Evolutionary conservation across 2,888 invertebrate genomes (phyloP), one percentile per base, ranked within the genome.

Genomic region (Cephalotes varians): DNA sequence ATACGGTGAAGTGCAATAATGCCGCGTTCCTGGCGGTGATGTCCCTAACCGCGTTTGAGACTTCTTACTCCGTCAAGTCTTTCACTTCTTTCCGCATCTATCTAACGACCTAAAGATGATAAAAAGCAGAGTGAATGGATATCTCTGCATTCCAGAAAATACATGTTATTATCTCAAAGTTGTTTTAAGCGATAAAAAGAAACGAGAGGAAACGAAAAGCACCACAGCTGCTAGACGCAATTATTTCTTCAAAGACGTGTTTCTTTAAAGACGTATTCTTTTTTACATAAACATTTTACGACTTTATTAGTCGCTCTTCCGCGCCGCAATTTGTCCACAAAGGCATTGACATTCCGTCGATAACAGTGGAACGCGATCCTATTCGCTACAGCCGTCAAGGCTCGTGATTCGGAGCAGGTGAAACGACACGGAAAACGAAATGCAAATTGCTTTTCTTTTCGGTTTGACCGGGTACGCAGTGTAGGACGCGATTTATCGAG

Each of bases 381-480:
- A 34, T 51, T 80, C 34, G 12, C 28, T 18, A 10, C 12, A 25
- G 60, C 10, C n/a, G 31, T 31, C 67, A 67, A 58, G 37, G 51
- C 12, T 44, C 28, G 64, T 58, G 31, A 31, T 47, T 47, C 31
- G 62, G 18, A 67, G 82, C 37, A 56, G n/a, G 18, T 56, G 81
- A 82, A 82, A 77, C 80, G 81, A 77, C 84, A 72, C 54, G 80
- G 76, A 86, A 82, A 80, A 86, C 80, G 60, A 87, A 88, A 86
- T 84, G 86, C 54, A 86, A 88, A 88, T 86, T 86, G 87, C 73
- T 81, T 87, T 86, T 86, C 86, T 88, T 86, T 86, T 77, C 81
- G 62, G 28, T 47, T 56, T 58, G 81, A 74, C 64, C 86, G 77
- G 31, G 15, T 62, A 72, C 15, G 51, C 37, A 18, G 62, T 51